Conservation (phyloP, 1,140 invertebrate species). For the Pseudomyrmex flavicornis region DNA sequence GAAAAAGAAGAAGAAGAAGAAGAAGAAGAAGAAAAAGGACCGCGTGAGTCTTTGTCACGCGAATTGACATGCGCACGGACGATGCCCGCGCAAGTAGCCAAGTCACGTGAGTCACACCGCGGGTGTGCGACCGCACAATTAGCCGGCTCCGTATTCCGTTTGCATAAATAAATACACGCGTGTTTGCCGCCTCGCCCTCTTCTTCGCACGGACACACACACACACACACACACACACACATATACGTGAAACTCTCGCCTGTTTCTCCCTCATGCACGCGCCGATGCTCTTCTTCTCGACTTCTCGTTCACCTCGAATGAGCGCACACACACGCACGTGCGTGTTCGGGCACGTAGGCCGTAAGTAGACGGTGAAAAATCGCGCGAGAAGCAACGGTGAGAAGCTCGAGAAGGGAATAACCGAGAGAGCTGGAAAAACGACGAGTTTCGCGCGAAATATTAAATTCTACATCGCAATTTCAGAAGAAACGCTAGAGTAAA, state of each 20-base stretch:
- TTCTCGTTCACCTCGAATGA: background rate
- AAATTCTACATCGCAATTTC: constrained; percentile 12
- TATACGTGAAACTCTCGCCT: no score
- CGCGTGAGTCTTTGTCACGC: constrained; percentile 70
- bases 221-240: no score
- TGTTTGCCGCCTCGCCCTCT: constrained; percentile 55
- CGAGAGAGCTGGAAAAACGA: background rate
- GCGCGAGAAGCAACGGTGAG: constrained; percentile 16
- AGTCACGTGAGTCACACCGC: constrained; percentile 76
- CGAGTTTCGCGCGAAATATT: background rate
- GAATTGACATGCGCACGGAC: constrained; percentile 68
- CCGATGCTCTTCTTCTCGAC: background rate
- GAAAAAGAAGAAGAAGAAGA: constrained; percentile 22
- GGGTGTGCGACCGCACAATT: constrained; percentile 77
- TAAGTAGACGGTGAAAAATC: constrained; percentile 59
- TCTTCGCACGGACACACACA: no score
- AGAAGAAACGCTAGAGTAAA: constrained; percentile 30
- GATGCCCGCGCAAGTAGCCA: constrained; percentile 51
- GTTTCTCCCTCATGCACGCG: background rate
- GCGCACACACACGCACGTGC: background rate
- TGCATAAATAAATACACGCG: constrained; percentile 79
- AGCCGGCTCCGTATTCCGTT: constrained; percentile 78
- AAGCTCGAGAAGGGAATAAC: background rate
- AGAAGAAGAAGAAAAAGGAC: constrained; percentile 22
- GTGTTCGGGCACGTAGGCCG: constrained; percentile 14